Conservation (phyloP, 2,113 vertebrate species). For the Hepsetus odoe region DNA sequence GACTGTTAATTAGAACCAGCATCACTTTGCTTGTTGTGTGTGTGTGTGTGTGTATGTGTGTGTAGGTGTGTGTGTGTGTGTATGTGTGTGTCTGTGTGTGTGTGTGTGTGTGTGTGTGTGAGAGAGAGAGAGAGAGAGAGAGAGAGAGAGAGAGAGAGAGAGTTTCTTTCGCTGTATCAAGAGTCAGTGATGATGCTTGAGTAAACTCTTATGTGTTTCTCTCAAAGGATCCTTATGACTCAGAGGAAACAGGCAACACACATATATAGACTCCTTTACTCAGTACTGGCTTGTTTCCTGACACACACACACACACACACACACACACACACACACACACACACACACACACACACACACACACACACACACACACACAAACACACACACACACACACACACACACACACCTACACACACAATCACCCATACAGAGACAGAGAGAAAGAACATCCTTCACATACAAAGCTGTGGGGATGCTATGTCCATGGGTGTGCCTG, state of each 20-base stretch:
- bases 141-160: too few relatives aligned
- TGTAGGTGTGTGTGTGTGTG: slow-evolving; percentile 5
- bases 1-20: background rate
- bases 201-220: slow-evolving; percentile 29
- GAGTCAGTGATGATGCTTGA: slow-evolving; percentile 19
- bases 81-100: slow-evolving; percentile 1
- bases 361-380: too few relatives aligned
- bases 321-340: background rate
- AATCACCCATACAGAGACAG: too few relatives aligned
- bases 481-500: background rate
- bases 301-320: background rate
- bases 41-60: background rate
- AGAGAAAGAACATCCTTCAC: background rate
- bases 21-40: slow-evolving; percentile 13
- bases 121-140: too few relatives aligned
- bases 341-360: too few relatives aligned
- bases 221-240: slow-evolving; percentile 46
- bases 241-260: slow-evolving; percentile 55
- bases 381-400: too few relatives aligned
- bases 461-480: background rate
- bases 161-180: too few relatives aligned
- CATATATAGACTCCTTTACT: slow-evolving; percentile 28
- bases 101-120: slow-evolving; percentile 17
- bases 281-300: slow-evolving; percentile 5
- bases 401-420: too few relatives aligned